Conservation (phyloP, 2,888 invertebrate species). For the Cistogaster globosa region DNA sequence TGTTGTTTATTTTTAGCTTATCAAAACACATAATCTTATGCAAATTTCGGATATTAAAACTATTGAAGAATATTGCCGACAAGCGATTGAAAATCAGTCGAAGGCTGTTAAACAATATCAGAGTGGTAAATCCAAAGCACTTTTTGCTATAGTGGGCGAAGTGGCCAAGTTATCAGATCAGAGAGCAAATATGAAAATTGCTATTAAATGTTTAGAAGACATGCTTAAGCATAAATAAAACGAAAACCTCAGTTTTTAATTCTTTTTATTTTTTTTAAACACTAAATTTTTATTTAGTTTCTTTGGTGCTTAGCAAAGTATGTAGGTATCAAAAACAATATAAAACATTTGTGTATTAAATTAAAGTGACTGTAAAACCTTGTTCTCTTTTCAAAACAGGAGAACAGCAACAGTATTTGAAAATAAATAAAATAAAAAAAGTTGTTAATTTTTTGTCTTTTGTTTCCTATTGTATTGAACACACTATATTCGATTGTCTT, state of each 20-base stretch:
- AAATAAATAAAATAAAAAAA: neutral
- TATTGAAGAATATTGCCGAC: constrained; percentile 86
- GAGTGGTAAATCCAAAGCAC: constrained; percentile 88
- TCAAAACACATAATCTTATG: constrained; percentile 86
- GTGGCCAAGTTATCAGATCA: constrained; percentile 85
- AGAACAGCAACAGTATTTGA: constrained; percentile 78
- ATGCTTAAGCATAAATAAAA: constrained; percentile 60
- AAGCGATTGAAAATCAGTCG: constrained; percentile 86
- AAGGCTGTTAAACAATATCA: constrained; percentile 87
- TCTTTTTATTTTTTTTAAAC: constrained; percentile 39
- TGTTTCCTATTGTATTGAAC: constrained; percentile 72
- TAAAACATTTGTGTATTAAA: constrained; percentile 5
- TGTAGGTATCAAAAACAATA: constrained; percentile 3
- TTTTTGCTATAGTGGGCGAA: constrained; percentile 86
- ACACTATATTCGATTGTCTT: constrained; percentile 82
- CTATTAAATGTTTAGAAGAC: constrained; percentile 85
- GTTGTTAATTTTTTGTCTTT: neutral
- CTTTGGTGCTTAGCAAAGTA: constrained; percentile 11
- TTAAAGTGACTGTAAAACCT: constrained; percentile 60
- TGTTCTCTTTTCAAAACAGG: constrained; percentile 74
- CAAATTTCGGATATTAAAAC: constrained; percentile 86
- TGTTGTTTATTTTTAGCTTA: constrained; percentile 82
- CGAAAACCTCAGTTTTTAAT: neutral
- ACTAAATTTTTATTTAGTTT: constrained; percentile 14
- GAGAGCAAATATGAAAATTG: constrained; percentile 88